These are phyloP conservation scores for Trachelus iudaicus DNA, from an alignment of 2,888 invertebrate species.

Conservation along the genomic window DNA sequence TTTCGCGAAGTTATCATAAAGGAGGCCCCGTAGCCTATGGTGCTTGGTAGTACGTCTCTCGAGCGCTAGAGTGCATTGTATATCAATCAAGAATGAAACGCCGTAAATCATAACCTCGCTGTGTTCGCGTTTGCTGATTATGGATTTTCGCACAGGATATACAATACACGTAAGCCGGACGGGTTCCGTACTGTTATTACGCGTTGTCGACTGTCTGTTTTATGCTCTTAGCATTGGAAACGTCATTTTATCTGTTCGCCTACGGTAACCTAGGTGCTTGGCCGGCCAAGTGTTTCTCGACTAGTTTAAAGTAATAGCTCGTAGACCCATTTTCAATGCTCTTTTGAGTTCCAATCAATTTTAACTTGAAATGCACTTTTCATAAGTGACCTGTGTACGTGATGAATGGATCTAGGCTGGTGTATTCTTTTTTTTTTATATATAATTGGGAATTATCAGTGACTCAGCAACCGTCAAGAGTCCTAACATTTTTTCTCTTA, in stretches of 20 bases:
- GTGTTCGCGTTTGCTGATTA: background rate
- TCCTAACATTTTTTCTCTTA: background rate
- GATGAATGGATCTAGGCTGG: no score
- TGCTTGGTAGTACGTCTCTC: background rate
- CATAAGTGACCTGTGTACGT: background rate
- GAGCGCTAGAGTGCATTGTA: slow-evolving; percentile 17
- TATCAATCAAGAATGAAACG: slow-evolving; percentile 37
- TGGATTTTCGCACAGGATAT: slow-evolving; percentile 9
- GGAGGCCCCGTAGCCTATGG: background rate
- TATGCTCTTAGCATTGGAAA: background rate
- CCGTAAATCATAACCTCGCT: slow-evolving; percentile 38
- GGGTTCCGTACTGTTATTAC: background rate
- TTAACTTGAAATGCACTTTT: background rate
- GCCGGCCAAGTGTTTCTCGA: background rate
- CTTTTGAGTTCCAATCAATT: background rate
- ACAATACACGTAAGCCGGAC: background rate
- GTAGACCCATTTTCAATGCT: background rate
- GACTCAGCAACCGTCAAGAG: background rate
- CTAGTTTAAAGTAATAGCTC: background rate
- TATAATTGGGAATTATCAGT: background rate
- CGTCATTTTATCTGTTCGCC: no score
- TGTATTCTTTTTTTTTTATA: background rate
- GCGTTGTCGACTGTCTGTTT: background rate
- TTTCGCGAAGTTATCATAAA: background rate
- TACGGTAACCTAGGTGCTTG: no score